Evolutionary conservation across 2,113 vertebrate genomes (phyloP).

Genomic region (Thunnus thynnus): DNA sequence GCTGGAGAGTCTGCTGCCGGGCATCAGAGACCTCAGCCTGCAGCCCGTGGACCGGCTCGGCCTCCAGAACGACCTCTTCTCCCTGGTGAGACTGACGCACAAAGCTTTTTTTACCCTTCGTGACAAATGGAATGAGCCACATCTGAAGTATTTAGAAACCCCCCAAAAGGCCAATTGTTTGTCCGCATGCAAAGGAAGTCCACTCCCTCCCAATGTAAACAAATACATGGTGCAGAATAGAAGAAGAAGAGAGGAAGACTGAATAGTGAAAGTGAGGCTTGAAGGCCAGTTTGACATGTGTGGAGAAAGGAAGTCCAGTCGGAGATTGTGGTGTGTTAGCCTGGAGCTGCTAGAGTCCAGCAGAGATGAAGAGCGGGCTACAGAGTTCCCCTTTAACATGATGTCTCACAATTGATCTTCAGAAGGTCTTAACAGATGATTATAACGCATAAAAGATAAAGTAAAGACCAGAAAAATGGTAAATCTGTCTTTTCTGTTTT

Average conservation of each 20-base stretch:
- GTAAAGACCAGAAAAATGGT: no score
- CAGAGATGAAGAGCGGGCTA: no score
- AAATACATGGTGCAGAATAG: background rate
- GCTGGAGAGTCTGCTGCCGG: constrained; percentile 93
- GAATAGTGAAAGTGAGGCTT: background rate
- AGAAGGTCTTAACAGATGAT: no score
- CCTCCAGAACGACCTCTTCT: constrained; percentile 98
- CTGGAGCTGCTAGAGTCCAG: no score
- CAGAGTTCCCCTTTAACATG: no score
- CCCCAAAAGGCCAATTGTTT: background rate
- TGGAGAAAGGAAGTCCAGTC: background rate
- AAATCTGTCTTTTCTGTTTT: no score
- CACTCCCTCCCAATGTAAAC: background rate
- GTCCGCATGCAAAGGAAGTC: background rate
- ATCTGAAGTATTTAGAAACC: background rate
- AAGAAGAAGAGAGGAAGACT: background rate
- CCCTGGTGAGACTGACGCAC: constrained; percentile 88
- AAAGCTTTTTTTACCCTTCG: background rate
- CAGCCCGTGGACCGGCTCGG: constrained; percentile 96
- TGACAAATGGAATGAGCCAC: background rate
- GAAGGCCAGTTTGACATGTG: background rate
- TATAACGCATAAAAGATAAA: no score
- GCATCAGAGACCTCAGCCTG: constrained; percentile 92
- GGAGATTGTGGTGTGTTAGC: no score
- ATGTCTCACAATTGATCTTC: no score